Evolutionary conservation across 2,888 invertebrate genomes (phyloP), one percentile per base, ranked within the genome.

Genomic region (Zaprionus obscuricornis): DNA sequence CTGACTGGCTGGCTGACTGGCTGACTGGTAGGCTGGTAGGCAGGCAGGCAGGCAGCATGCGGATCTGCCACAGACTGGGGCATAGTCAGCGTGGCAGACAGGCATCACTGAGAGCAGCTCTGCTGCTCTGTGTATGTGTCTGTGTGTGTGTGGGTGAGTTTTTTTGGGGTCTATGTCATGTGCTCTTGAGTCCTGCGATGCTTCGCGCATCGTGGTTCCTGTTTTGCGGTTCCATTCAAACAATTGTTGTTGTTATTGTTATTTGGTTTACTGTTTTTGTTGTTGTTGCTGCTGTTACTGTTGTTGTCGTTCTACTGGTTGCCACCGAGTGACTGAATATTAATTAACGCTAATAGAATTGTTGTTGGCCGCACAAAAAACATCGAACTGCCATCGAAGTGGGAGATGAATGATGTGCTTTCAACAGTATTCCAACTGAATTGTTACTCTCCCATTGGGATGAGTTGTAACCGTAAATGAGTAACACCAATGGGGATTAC

Each of bases 271-370:
- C 45, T 16, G 45, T 33, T 47, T 14, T 39, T 16, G 27, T 7
- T 46, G 24, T 54, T 14, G 34, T 43, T 57, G 64, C 55, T 59
- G 49, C 54, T 58, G 47, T 26, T 37, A 33, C 40, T 42, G 40
- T 39, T 50, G 64, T 58, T 70, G 62, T 58, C 79, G 63, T 52
- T 66, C 63, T 54, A 60, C 57, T 24, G 46, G 70, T 52, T 40
- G 51, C 59, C 66, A 49, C 42, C 52, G 51, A 57, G 16, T 60
- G 64, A 57, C 65, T 82, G 82, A 82, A 82, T 78, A 82, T 78
- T 78, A 78, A 78, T 78, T 78, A 78, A 74, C 75, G 75, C 72
- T 78, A 78, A 78, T 82, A 78, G 82, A 74, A 78, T 67, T 71
- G 71, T 74, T 65, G 82, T 65, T 54, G 39, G 46, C 62, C 10